Evolutionary conservation across 2,888 invertebrate species (phyloP), one percentile per base, ranked within the genome.

Genomic region (Leptarthrus brevirostris): DNA sequence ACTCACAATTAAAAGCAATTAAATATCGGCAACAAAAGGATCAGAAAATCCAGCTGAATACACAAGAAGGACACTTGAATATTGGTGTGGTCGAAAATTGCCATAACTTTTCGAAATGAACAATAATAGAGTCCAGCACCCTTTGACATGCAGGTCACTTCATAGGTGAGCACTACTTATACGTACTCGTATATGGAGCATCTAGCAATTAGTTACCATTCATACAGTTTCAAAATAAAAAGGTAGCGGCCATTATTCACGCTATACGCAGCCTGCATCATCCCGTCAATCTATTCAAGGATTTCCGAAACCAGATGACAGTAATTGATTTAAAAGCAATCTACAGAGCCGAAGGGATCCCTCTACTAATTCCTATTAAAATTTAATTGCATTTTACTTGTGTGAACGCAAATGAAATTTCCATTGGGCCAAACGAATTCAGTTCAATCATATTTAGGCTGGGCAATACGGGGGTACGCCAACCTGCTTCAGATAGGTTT

Each of bases 311-410:
- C 30, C 47, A 66, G 66, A 66, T 66, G 66, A 47, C 66, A 47
- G 66, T 66, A 66, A 66, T 66, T 66, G 66, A 66, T 66, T 66
- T 66, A 66, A 66, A 66, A 66, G 66, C 66, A 66, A 66, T 66
- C 66, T 66, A 26, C 18, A 47, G 14, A 10, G 24, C 24, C 18
- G 47, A 66, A 47, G 44, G 66, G 49, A 66, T 49, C 44, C 26
- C 66, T 49, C 26, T 24, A 66, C 66, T 66, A 66, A 66, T 66
- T 66, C 26, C 66, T 26, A 66, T 49, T 66, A 66, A 66, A 66
- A 26, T 66, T 66, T 47, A 66, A 66, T 66, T 66, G 24, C 66
- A 66, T 66, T 66, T 66, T 66, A 44, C 66, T 66, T 66, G 66
- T 66, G 66, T 47, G 24, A n/a, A 36, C 16, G 66, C 66, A 66